Evolutionary conservation across 1,140 invertebrate genomes (phyloP), one percentile per base, ranked within the genome.

Genomic region (Hycleus phaleratus): DNA sequence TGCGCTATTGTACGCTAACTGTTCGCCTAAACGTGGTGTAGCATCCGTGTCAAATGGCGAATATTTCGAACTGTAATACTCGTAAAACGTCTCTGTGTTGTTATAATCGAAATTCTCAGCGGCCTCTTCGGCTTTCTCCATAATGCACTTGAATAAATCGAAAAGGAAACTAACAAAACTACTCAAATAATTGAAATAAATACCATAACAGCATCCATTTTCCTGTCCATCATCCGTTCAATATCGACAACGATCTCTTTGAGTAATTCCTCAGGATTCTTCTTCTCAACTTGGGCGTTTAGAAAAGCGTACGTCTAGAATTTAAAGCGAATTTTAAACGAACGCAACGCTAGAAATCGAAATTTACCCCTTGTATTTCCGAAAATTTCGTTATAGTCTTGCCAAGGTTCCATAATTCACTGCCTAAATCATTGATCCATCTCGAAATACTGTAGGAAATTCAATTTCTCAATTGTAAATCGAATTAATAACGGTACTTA

Each of bases 191-290:
- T 2, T 18, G 18, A 18, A 18, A 18, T 18, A 18, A 45, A 73
- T 79, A 85, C 84, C 71, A 78, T 82, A 44, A 92, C 84, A 24
- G 90, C 88, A 61, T 91, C 87, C 77, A 90, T 89, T 81, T 92
- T 93, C 49, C 85, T 79, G 40, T 85, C 81, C 48, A 92, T 76
- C 86, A 91, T 89, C 10, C 81, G 81, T 46, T 83, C 82, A 39
- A 92, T 84, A 58, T 86, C 88, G 43, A 81, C 78, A 24, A 86
- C 81, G 43, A 91, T 89, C 26, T 84, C 83, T 47, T 81, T 79
- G 52, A 93, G 80, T 58, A 93, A 79, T 58, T 81, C 79, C 46
- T 82, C 80, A 12, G 88, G 86, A 73, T 90, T 83, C 69, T 90
- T 89, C 42, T 82, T 75, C 67, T 83, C 81, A 11, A 91, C 86